phyloP scores from a whole-genome alignment of 2,113 vertebrate species.

The Chionis minor region DNA sequence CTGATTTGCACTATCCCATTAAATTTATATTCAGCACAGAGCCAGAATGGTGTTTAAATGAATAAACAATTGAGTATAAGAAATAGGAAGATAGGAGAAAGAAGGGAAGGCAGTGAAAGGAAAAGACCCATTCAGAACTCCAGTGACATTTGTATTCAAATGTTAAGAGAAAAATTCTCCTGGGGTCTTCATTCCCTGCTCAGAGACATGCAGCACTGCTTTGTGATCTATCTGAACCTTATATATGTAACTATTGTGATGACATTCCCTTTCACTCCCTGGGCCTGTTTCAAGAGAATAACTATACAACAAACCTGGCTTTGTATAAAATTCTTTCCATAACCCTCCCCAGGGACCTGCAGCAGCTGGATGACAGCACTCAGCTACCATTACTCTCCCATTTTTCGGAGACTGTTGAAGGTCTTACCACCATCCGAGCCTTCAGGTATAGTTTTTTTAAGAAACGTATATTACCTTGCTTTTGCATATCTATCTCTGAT shows the following conservation, averaged over 20 bases:
- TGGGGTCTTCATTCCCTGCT: neutral
- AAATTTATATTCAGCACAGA: neutral
- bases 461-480: neutral
- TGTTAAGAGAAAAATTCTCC: neutral
- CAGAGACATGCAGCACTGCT: neutral
- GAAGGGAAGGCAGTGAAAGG: neutral
- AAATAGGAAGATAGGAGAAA: neutral
- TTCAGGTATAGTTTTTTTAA: conserved; percentile 83
- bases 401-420: conserved; percentile 96
- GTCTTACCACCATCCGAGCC: conserved; percentile 93
- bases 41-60: neutral
- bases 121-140: neutral
- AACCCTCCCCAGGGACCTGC: conserved; percentile 85
- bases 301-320: neutral
- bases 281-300: neutral
- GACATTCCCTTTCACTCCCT: neutral
- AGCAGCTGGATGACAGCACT: conserved; percentile 96
- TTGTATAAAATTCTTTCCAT: neutral
- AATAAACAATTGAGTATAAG: neutral
- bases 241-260: neutral
- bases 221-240: neutral
- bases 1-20: neutral
- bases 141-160: neutral
- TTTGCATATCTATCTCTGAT: neutral
- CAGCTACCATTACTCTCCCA: conserved; percentile 94